Evolutionary conservation across 2,888 invertebrate genomes (phyloP).

Genomic region (Sinodicranocentrus sp.): DNA sequence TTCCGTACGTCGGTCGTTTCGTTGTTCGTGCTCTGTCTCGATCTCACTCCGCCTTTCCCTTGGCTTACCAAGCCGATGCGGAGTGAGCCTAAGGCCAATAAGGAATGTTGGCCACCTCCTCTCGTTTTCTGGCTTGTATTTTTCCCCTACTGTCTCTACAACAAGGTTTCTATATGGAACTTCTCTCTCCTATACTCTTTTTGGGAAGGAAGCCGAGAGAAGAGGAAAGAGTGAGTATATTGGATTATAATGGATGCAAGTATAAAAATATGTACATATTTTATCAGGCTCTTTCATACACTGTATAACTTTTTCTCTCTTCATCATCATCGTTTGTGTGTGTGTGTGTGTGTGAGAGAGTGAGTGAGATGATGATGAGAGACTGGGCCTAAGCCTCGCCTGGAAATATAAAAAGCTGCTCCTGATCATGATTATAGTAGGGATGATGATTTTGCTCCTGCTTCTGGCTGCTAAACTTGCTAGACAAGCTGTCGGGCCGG

Average conservation of each 20-base stretch:
- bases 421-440: not conserved
- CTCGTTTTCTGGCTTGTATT: slow-evolving; percentile 40
- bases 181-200: not conserved
- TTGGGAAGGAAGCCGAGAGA: not conserved
- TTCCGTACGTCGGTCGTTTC: slow-evolving; percentile 8
- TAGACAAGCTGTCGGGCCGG: slow-evolving; percentile 68
- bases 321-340: not conserved
- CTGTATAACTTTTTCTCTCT: not conserved
- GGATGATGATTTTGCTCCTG: not conserved
- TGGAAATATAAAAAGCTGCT: slow-evolving; percentile 9
- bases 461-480: slow-evolving; percentile 51
- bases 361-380: no score
- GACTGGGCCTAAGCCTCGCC: no score
- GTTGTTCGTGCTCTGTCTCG: slow-evolving; percentile 20
- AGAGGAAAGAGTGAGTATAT: slow-evolving; percentile 34
- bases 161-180: not conserved
- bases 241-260: slow-evolving; percentile 47
- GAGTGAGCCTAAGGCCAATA: slow-evolving; percentile 68
- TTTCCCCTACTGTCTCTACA: not conserved
- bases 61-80: slow-evolving; percentile 58
- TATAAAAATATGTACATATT: slow-evolving; percentile 33
- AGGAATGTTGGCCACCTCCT: slow-evolving; percentile 70
- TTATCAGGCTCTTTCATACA: slow-evolving; percentile 8
- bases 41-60: slow-evolving; percentile 59
- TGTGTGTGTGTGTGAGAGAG: no score